Evolutionary conservation across 2,113 vertebrate species (phyloP).

Genomic region (Isurus oxyrinchus): DNA sequence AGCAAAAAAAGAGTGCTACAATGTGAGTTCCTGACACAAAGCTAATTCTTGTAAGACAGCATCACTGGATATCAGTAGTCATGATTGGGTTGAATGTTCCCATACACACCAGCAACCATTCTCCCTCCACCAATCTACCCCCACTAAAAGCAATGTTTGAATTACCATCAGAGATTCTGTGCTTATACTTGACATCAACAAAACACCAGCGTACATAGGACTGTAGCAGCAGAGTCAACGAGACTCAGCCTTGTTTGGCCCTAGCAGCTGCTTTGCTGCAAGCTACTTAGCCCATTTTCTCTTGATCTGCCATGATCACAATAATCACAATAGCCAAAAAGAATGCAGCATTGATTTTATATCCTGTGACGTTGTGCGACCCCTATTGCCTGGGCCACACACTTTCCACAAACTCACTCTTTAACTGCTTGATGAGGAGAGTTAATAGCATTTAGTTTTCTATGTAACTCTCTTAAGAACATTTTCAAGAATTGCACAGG

Average conservation of each 20-base stretch:
- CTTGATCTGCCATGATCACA: slow-evolving; percentile 15
- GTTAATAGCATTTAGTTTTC: neutral
- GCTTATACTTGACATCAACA: slow-evolving; percentile 7
- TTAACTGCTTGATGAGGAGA: neutral
- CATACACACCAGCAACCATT: neutral
- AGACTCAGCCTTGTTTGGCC: neutral
- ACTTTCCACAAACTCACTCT: neutral
- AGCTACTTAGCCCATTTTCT: slow-evolving; percentile 21
- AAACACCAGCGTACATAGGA: neutral
- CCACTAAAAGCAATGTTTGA: slow-evolving; percentile 24
- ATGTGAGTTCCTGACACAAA: neutral
- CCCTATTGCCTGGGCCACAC: neutral
- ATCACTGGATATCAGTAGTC: neutral
- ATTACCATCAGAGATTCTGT: neutral
- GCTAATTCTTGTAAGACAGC: neutral
- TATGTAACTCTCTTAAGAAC: neutral
- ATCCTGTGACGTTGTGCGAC: slow-evolving; percentile 2
- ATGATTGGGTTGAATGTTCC: neutral
- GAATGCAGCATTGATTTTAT: slow-evolving; percentile 35
- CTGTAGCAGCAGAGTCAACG: neutral
- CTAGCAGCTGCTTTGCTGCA: slow-evolving; percentile 5
- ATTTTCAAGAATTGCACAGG: neutral
- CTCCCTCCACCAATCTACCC: neutral
- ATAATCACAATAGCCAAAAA: neutral
- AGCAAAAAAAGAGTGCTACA: neutral